Evolutionary conservation across 1,140 invertebrate genomes (phyloP).

Genomic region (Drosophila albomicans): DNA sequence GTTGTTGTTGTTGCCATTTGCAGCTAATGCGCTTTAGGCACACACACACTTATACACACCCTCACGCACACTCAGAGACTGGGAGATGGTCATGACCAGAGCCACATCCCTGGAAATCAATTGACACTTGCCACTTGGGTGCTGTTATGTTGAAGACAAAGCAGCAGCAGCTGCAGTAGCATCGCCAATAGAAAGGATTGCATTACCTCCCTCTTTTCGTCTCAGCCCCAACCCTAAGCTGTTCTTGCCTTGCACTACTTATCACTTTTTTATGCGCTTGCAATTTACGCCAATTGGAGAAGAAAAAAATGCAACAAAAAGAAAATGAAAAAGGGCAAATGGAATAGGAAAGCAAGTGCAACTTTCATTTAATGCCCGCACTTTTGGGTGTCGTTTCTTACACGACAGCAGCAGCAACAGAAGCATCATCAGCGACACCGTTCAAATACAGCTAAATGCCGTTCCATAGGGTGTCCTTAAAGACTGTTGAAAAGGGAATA

Average conservation of each 20-base stretch:
- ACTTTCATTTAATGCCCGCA: slow-evolving; percentile 74
- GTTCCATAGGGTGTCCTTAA: slow-evolving; percentile 49
- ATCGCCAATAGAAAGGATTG: slow-evolving; percentile 40
- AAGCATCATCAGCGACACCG: slow-evolving; percentile 27
- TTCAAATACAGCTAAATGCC: slow-evolving; percentile 72
- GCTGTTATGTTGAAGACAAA: slow-evolving; percentile 44
- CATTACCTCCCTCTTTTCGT: slow-evolving; percentile 3
- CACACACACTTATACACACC: neutral
- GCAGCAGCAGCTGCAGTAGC: slow-evolving; percentile 18
- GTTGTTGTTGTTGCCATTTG: slow-evolving; percentile 16
- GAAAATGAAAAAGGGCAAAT: slow-evolving; percentile 18
- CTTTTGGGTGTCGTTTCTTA: slow-evolving; percentile 71
- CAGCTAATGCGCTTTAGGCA: slow-evolving; percentile 68
- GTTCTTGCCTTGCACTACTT: slow-evolving; percentile 7
- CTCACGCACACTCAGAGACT: neutral
- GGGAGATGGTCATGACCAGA: slow-evolving; percentile 48
- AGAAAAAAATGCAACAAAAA: neutral
- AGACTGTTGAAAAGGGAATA: neutral
- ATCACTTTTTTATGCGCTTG: slow-evolving; percentile 56
- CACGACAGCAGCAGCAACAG: slow-evolving; percentile 51
- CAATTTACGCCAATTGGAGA: slow-evolving; percentile 73
- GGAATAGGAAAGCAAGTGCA: slow-evolving; percentile 35
- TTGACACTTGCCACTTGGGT: slow-evolving; percentile 66
- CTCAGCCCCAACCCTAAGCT: neutral
- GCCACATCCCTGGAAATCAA: slow-evolving; percentile 66